These are phyloP conservation scores for Rallus limicola DNA, from an alignment of 2,113 vertebrate genomes.

Conservation along the genomic window DNA sequence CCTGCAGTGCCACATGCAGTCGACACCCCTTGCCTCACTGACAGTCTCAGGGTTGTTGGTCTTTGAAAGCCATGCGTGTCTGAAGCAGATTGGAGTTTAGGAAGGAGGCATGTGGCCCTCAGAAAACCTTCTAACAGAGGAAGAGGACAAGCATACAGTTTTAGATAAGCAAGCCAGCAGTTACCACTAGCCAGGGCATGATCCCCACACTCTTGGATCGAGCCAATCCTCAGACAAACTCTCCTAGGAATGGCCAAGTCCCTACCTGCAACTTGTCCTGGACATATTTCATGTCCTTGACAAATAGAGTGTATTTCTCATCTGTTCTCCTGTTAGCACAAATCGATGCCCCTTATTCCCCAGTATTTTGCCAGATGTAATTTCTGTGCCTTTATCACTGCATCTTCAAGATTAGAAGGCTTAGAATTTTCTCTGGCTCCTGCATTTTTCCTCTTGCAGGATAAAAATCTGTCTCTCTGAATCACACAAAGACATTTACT, in stretches of 20 bases:
- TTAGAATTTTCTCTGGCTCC: neutral
- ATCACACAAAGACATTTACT: neutral
- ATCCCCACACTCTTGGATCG: neutral
- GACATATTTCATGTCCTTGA: neutral
- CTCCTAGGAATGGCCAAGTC: neutral
- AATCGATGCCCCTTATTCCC: neutral
- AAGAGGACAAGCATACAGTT: neutral
- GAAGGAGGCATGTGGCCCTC: neutral
- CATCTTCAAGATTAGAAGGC: neutral
- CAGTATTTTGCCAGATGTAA: neutral
- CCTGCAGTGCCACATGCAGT: neutral
- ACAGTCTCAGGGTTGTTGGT: neutral
- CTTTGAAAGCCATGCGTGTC: neutral
- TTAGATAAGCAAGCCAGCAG: neutral
- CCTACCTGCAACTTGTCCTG: neutral
- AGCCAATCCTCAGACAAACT: neutral
- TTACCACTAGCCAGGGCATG: neutral
- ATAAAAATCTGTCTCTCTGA: constrained; percentile 4
- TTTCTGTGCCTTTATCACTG: neutral
- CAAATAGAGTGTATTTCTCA: neutral
- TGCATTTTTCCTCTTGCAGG: neutral
- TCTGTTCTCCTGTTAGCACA: neutral
- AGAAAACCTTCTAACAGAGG: neutral
- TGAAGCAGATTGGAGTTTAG: neutral
- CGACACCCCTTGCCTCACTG: neutral